phyloP scores from a whole-genome alignment of 2,888 invertebrate genomes.

The Drosophila longiperda region DNA sequence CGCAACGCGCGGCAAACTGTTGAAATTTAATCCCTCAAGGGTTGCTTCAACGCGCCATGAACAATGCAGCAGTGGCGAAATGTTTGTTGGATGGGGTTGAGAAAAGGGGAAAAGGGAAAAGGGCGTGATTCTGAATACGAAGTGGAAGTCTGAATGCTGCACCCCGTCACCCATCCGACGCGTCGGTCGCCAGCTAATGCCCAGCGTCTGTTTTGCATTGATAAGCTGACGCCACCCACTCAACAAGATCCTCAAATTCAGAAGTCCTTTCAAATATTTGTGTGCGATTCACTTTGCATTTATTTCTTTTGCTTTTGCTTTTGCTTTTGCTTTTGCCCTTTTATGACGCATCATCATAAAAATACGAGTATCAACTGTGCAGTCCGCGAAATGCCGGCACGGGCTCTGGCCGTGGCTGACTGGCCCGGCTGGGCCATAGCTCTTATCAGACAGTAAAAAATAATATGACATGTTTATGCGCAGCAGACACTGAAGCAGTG shows the following conservation, averaged over 20 bases:
- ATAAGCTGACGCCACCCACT: slow-evolving; percentile 61
- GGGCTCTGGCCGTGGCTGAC: slow-evolving; percentile 15
- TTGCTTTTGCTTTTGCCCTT: slow-evolving; percentile 29
- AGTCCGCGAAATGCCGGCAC: slow-evolving; percentile 42
- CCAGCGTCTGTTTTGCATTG: slow-evolving; percentile 79
- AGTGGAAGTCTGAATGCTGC: slow-evolving; percentile 33
- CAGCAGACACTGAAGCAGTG: slow-evolving; percentile 46
- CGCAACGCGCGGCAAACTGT: slow-evolving; percentile 70
- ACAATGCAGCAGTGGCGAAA: slow-evolving; percentile 46
- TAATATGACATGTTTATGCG: slow-evolving; percentile 78
- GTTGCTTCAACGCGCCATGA: slow-evolving; percentile 74
- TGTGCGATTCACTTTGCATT: slow-evolving; percentile 27
- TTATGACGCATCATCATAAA: slow-evolving; percentile 70
- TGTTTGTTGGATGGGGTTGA: slow-evolving; percentile 14
- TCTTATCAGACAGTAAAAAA: slow-evolving; percentile 73
- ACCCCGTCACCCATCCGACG: not conserved
- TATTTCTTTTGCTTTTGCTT: not conserved
- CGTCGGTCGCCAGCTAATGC: slow-evolving; percentile 51
- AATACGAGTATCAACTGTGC: slow-evolving; percentile 58
- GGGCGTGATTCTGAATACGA: slow-evolving; percentile 48
- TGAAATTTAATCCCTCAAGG: slow-evolving; percentile 81
- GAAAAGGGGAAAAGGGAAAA: not conserved
- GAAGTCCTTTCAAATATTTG: slow-evolving; percentile 49
- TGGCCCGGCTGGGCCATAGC: slow-evolving; percentile 46
- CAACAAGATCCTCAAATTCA: not conserved